Evolutionary conservation across 2,113 vertebrate genomes (phyloP), one percentile per base, ranked within the genome.

Genomic region (Trogon melanurus): DNA sequence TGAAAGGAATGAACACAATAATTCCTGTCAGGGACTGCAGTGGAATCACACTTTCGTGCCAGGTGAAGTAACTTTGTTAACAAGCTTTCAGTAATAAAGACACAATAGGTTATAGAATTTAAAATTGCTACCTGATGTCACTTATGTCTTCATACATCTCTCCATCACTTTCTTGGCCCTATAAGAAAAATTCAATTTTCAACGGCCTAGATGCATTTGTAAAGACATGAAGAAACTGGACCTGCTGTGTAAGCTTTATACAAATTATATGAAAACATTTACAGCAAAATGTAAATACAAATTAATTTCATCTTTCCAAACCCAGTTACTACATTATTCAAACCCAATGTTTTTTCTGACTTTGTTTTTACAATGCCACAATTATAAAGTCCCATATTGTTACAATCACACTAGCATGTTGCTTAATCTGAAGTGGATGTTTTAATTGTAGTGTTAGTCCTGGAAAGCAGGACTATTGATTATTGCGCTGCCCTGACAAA

Each of bases 91-190:
- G 21, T n/a, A 71, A 65, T 48, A 79, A 85, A 67, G 13, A 50
- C 30, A 56, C 3, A 73, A 30, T 5, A 82, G 18, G 5, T 41
- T 79, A 45, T 32, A 76, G 41, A 73, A 5, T 34, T 79, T 71
- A 58, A 70, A 89, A 73, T 90, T 76, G 79, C 92, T 97, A 99
- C 99, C 98, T 98, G 89, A 96, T 96, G 5, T 98, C 98, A 94
- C 98, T 98, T 89, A 99, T 98, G 67, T 99, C 99, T 97, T 99
- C 99, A 88, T 99, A 99, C 91, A 93, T 98, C 66, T 99, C 99
- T 70, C 93, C 98, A 41, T 98, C 98, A 58, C 98, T 98, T 11
- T 97, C 98, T 76, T 97, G 95, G 34, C 96, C 98, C 98, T 99
- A 67, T 88, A 93, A 95, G 51, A 88, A 94, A 70, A 94, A 82